phyloP scores from a whole-genome alignment of 2,113 vertebrate genomes.

The Grantiella picta region DNA sequence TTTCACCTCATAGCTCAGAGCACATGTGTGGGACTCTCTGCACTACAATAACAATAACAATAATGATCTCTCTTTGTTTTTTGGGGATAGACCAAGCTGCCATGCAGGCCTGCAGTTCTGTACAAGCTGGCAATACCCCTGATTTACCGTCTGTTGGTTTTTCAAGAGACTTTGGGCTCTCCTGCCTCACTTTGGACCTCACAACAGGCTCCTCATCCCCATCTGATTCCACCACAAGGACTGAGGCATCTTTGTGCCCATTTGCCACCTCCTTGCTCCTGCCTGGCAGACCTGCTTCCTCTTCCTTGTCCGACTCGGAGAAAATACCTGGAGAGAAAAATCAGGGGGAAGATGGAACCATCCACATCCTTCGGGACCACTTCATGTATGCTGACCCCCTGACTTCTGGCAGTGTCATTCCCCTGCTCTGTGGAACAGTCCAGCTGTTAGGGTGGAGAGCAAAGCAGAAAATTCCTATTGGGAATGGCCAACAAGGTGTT shows the following conservation, averaged over 20 bases:
- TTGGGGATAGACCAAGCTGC: neutral
- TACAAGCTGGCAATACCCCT: neutral
- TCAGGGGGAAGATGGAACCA: neutral
- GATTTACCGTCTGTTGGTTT: neutral
- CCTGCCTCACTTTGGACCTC: neutral
- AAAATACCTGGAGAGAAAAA: constrained; percentile 19
- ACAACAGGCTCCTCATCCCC: neutral
- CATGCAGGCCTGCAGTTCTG: neutral
- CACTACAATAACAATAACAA: neutral
- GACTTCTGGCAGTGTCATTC: neutral
- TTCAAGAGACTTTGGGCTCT: neutral
- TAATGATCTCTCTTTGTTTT: neutral
- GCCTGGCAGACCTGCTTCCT: neutral
- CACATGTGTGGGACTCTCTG: fast-evolving
- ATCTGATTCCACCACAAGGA: neutral
- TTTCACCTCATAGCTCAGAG: neutral
- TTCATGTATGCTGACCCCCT: neutral
- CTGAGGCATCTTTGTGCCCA: neutral
- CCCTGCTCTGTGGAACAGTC: neutral
- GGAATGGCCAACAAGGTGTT: neutral
- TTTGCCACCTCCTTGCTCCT: neutral
- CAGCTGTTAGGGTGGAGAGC: neutral
- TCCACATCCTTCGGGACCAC: neutral
- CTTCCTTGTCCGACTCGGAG: constrained; percentile 16
- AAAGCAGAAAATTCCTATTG: neutral